phyloP scores from a whole-genome alignment of 1,140 invertebrate genomes.

The Megathymus violae region DNA sequence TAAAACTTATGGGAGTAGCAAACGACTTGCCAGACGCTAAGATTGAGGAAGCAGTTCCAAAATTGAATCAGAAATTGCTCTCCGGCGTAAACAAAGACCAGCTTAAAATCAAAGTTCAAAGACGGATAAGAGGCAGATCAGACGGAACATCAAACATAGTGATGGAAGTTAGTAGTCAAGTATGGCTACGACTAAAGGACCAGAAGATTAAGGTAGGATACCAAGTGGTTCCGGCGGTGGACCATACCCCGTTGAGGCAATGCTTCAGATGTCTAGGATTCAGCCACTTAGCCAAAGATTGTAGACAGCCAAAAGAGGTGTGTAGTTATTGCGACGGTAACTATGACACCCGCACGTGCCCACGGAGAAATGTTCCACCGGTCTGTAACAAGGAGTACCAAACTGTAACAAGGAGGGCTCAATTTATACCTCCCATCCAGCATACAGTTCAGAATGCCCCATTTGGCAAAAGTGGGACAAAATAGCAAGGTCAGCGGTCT shows the following conservation, averaged over 20 bases:
- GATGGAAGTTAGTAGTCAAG: neutral
- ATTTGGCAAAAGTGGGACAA: no score
- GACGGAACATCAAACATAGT: slow-evolving; percentile 3
- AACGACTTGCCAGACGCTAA: neutral
- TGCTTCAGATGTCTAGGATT: slow-evolving; percentile 6
- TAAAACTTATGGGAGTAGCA: slow-evolving; percentile 1
- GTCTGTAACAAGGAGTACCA: neutral
- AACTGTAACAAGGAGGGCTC: neutral
- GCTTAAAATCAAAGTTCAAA: no score
- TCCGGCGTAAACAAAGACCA: no score
- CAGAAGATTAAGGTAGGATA: slow-evolving; percentile 8
- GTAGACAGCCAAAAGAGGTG: neutral
- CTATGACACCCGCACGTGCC: slow-evolving; percentile 7
- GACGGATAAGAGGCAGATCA: neutral
- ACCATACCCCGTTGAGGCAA: slow-evolving; percentile 7
- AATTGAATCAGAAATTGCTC: no score
- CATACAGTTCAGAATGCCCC: no score
- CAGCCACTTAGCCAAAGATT: slow-evolving; percentile 1
- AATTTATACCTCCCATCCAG: no score
- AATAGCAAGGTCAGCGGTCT: no score
- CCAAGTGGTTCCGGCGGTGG: slow-evolving; percentile 1
- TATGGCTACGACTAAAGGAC: neutral
- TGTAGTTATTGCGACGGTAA: neutral
- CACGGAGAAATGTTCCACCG: neutral
- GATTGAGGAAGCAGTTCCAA: no score